Conservation (phyloP, 2,888 invertebrate species). For the Vanessa cardui region DNA sequence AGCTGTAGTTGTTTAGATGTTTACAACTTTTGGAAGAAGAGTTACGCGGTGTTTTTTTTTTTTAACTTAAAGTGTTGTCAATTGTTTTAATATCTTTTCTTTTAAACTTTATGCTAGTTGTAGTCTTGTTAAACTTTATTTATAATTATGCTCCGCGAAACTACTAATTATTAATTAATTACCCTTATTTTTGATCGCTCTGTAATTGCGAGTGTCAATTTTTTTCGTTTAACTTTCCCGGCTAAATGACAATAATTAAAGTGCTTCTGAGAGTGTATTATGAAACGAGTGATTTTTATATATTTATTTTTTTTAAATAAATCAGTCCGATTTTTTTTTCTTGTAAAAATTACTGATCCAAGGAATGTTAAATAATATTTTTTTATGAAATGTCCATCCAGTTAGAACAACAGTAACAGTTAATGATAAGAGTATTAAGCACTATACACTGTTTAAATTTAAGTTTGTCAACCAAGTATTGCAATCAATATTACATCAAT, state of each 20-base stretch:
- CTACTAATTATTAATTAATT: background rate
- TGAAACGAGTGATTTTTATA: background rate
- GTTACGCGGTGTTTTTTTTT: constrained; percentile 33
- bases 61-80: constrained; percentile 31
- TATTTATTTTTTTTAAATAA: background rate
- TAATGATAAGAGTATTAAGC: too few species aligned
- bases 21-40: constrained; percentile 40
- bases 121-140: background rate
- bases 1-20: constrained; percentile 41
- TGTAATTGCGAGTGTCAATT: background rate
- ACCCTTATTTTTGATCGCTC: background rate
- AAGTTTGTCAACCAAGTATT: too few species aligned
- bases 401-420: too few species aligned
- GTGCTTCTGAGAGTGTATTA: background rate
- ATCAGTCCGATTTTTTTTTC: background rate
- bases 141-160: constrained; percentile 6
- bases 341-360: background rate
- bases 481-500: too few species aligned
- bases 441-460: too few species aligned
- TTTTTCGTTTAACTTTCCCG: background rate
- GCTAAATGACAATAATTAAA: background rate
- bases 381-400: too few species aligned
- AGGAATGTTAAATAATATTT: too few species aligned
- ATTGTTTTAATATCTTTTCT: constrained; percentile 32
- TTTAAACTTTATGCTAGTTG: constrained; percentile 7